Conservation (phyloP, 2,113 vertebrate species). For the Phylloscopus whistleri region DNA sequence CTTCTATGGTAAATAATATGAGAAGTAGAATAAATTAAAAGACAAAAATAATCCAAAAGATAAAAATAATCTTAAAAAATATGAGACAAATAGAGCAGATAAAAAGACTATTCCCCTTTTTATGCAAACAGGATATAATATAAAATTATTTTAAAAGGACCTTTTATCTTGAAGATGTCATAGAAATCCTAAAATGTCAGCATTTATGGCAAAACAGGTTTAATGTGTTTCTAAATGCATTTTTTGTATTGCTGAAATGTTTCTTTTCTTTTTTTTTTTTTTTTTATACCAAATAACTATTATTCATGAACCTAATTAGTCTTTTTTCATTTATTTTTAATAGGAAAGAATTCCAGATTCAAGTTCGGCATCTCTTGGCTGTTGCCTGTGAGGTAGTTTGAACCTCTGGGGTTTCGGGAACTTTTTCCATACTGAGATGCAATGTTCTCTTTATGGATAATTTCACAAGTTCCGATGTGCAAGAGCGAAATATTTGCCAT, state of each 20-base stretch:
- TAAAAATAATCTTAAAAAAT: not conserved
- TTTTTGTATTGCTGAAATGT: not conserved
- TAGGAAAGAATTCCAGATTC: not conserved
- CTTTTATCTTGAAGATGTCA: not conserved
- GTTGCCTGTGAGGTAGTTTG: not conserved
- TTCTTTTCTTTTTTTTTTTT: not conserved
- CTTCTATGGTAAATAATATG: not conserved
- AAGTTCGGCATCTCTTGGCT: not conserved
- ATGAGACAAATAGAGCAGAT: not conserved
- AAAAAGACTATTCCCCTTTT: not conserved
- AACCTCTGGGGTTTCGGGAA: not conserved
- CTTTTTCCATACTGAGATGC: not conserved
- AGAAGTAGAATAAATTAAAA: not conserved
- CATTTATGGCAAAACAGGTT: not conserved
- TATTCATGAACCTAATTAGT: not conserved
- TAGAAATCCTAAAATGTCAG: not conserved
- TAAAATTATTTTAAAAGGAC: not conserved
- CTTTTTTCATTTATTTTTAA: not conserved
- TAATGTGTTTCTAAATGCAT: not conserved
- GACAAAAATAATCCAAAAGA: not conserved
- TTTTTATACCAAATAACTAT: not conserved
- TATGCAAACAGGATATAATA: not conserved
- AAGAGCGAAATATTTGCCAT: not conserved
- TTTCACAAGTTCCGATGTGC: not conserved
- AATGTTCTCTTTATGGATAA: rapidly evolving